These are phyloP conservation scores for Camponotus vicinus DNA, from an alignment of 1,140 invertebrate species.

Conservation along the genomic window DNA sequence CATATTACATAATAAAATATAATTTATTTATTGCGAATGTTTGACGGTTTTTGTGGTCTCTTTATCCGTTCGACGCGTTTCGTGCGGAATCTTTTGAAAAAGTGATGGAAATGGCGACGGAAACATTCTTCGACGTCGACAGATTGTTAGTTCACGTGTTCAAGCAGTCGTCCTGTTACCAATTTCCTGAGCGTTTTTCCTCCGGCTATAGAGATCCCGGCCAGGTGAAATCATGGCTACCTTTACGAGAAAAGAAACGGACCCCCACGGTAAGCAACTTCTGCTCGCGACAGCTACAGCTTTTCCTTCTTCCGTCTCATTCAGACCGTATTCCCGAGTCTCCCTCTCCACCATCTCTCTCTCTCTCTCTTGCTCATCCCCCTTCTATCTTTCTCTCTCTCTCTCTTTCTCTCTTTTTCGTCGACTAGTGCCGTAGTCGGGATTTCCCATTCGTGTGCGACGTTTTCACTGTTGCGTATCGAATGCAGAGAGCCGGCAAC, in stretches of 20 bases:
- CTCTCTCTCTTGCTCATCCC: neutral
- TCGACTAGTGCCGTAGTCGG: conserved; percentile 41
- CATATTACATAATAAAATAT: neutral
- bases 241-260: conserved; percentile 64
- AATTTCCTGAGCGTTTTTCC: conserved; percentile 73
- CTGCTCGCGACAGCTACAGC: conserved; percentile 71
- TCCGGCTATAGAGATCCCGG: conserved; percentile 56
- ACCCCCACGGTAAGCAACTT: conserved; percentile 56
- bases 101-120: conserved; percentile 27
- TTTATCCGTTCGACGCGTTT: neutral
- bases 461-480: conserved; percentile 67
- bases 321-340: conserved; percentile 28
- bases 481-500: conserved; percentile 35
- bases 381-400: conserved; percentile 11
- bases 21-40: conserved; percentile 26
- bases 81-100: conserved; percentile 2
- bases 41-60: neutral
- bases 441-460: conserved; percentile 26
- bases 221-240: conserved; percentile 65
- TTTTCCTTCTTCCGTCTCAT: conserved; percentile 66
- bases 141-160: conserved; percentile 65
- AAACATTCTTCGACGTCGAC: conserved; percentile 57
- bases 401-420: conserved; percentile 37
- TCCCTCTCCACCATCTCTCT: neutral
- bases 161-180: conserved; percentile 64